A percentile compares a stretch with the other conserved stretches of the same genome.
Conservation (phyloP, 2,113 vertebrate genomes). For the Peucedramus taeniatus region DNA sequence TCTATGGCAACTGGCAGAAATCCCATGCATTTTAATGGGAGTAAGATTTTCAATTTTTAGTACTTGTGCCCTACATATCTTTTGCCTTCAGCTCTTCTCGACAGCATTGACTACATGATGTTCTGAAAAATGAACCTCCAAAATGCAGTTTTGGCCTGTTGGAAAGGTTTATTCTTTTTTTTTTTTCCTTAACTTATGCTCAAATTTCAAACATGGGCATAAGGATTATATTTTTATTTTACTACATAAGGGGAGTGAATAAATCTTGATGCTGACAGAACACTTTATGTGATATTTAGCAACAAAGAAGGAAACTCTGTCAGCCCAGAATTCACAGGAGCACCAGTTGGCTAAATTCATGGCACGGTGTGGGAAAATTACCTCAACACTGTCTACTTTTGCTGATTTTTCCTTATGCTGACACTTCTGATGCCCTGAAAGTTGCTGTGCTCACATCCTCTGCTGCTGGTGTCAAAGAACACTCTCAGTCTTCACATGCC, state of each 20-base stretch:
- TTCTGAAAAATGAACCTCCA: conserved; percentile 28
- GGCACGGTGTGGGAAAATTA: conserved; percentile 63
- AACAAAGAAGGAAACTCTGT: conserved; percentile 58
- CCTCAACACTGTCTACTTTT: conserved; percentile 65
- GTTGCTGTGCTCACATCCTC: conserved; percentile 73
- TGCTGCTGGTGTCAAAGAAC: conserved; percentile 75
- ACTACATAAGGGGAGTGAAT: conserved; percentile 37
- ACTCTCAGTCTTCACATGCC: conserved; percentile 72
- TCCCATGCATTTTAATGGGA: conserved; percentile 48
- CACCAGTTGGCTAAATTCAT: conserved; percentile 56
- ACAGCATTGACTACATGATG: conserved; percentile 37
- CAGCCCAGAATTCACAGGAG: conserved; percentile 53
- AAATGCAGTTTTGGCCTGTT: conserved; percentile 32
- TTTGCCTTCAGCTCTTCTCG: conserved; percentile 1
- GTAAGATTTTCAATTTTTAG: conserved; percentile 55
- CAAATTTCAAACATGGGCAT: conserved; percentile 44
- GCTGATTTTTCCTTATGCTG: conserved; percentile 71
- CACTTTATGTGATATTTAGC: conserved; percentile 68
- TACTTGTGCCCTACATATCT: conserved; percentile 57
- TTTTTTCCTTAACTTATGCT: neutral
- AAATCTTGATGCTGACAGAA: conserved; percentile 61
- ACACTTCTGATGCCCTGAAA: conserved; percentile 72
- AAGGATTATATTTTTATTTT: conserved; percentile 66
- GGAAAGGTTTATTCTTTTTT: conserved; percentile 14
- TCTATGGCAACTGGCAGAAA: conserved; percentile 59